phyloP scores from a whole-genome alignment of 1,140 invertebrate genomes.

The Physella acuta region DNA sequence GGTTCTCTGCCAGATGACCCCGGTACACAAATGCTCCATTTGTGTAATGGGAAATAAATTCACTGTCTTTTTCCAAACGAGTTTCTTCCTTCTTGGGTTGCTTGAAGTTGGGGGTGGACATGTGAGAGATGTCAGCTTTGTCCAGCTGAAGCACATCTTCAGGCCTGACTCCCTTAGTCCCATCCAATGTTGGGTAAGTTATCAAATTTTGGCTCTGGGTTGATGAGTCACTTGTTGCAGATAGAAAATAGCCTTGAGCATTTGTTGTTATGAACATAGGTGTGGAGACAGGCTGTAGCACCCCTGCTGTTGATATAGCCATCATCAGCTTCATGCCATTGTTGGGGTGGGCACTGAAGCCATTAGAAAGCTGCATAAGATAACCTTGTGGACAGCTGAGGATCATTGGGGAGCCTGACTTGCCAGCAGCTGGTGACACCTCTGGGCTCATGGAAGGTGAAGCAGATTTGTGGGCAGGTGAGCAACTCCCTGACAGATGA shows the following conservation, averaged over 20 bases:
- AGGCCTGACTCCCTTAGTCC: slow-evolving; percentile 12
- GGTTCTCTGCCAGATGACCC: slow-evolving; percentile 38
- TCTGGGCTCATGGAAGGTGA: neutral
- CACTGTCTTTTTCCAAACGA: slow-evolving; percentile 30
- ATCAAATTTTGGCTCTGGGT: slow-evolving; percentile 22
- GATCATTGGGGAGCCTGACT: slow-evolving; percentile 21
- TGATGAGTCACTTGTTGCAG: slow-evolving; percentile 13
- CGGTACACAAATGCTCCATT: slow-evolving; percentile 43
- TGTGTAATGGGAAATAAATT: slow-evolving; percentile 49
- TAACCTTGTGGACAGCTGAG: slow-evolving; percentile 27
- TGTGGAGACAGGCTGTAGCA: slow-evolving; percentile 25
- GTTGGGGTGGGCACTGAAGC: slow-evolving; percentile 19
- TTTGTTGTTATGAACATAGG: slow-evolving; percentile 31
- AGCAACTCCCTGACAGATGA: neutral
- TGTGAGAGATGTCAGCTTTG: neutral
- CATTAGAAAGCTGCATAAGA: slow-evolving; percentile 27
- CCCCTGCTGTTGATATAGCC: slow-evolving; percentile 18
- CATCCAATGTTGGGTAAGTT: slow-evolving; percentile 23
- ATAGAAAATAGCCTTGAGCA: slow-evolving; percentile 23
- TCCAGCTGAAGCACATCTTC: slow-evolving; percentile 17
- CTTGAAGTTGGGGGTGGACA: slow-evolving; percentile 26
- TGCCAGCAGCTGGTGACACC: neutral
- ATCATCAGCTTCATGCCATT: slow-evolving; percentile 31
- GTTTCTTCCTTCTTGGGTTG: slow-evolving; percentile 26
- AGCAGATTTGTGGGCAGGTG: neutral